Base-by-base conservation (phyloP, 2,888 invertebrate genomes). In the Zaprionus lineosus region DNA sequence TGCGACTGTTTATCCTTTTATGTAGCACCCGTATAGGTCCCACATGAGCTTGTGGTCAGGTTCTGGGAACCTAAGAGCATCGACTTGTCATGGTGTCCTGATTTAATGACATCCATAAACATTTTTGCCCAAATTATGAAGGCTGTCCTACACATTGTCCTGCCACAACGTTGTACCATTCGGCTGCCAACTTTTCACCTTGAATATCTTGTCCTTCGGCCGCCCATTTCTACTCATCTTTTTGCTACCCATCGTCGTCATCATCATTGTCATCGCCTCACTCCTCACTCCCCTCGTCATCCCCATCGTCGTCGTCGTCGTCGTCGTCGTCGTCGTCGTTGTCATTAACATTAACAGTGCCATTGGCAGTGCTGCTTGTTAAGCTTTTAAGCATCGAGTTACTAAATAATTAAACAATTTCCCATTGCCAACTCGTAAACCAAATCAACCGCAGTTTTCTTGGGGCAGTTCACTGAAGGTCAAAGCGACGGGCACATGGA, bases 401-500 rank as follows among this genome's bases (percentile, higher is more conserved):
- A 70, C 81, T 67, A 47, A 84, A 78, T 84, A 81, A 84, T 78
- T 81, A 65, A 81, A 59, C 77, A 62, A 81, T 76, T 69, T 70
- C 16, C 33, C 52, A 53, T 62, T 44, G 56, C 55, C 78, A 65
- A 59, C 56, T 53, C 52, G 66, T 60, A 60, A 61, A 63, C 26
- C 67, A 52, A 63, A 74, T 71, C 75, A 55, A 55, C 76, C 75
- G 39, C 65, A 62, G 9, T 40, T 52, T 28, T 43, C 50, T 26
- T n/a, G 26, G 5, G 18, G 40, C 33, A n/a, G 11, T 41, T 31
- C 44, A 3, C 14, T 16, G 5, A 11, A 11, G 29, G 12, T n/a
- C 9, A 3, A 34, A 33, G 16, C n/a, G n/a, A n/a, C n/a, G n/a
- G n/a, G n/a, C n/a, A n/a, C n/a, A n/a, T n/a, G n/a, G n/a, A n/a